These are phyloP conservation scores for Mantis religiosa DNA, from an alignment of 2,888 invertebrate genomes.

Conservation along the genomic window DNA sequence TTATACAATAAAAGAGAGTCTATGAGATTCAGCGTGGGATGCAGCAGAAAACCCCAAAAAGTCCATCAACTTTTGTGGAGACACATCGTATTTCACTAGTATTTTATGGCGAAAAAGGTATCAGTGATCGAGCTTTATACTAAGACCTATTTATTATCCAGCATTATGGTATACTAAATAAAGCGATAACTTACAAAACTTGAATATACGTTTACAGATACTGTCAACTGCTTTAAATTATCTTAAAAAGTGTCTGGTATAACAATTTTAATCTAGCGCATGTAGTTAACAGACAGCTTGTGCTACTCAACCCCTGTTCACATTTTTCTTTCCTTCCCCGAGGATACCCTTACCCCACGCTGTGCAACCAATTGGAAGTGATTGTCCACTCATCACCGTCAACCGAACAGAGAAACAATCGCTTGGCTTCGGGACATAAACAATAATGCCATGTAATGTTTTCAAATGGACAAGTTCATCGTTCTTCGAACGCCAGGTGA, in stretches of 20 bases:
- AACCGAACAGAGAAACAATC: constrained; percentile 1
- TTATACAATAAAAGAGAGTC: too few species aligned
- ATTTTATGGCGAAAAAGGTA: too few species aligned
- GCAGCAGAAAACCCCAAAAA: too few species aligned
- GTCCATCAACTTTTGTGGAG: too few species aligned
- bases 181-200: too few species aligned
- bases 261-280: background rate
- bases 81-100: too few species aligned
- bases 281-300: background rate
- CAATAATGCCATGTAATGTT: constrained; percentile 8
- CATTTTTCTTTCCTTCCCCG: background rate
- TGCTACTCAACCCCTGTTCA: background rate
- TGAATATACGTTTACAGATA: too few species aligned
- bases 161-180: too few species aligned
- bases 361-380: constrained; percentile 5
- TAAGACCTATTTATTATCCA: too few species aligned
- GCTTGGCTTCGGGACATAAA: background rate
- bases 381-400: background rate
- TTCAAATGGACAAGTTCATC: background rate
- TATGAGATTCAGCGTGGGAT: too few species aligned
- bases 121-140: too few species aligned
- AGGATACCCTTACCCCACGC: background rate
- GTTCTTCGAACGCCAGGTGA: constrained; percentile 8
- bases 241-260: background rate
- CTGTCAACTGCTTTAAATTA: background rate